Evolutionary conservation across 2,797 vertebrate species (phyloP).

Genomic region (Muscicapa striata): DNA sequence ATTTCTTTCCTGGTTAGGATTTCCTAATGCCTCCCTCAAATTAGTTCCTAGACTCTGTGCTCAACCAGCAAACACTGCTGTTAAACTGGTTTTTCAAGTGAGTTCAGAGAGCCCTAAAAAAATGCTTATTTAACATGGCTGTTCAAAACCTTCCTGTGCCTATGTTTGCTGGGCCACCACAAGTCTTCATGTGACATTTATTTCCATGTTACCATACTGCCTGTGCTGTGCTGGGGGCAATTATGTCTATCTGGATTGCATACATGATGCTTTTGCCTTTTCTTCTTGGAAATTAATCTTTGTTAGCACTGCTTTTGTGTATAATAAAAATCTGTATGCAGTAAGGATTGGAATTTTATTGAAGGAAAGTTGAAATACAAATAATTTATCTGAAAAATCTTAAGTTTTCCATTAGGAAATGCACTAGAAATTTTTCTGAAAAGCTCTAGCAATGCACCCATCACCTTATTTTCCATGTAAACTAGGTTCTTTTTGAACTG

Average conservation of each 20-base stretch:
- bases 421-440: neutral
- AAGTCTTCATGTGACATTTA: neutral
- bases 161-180: neutral
- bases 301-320: neutral
- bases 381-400: neutral
- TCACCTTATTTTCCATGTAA: neutral
- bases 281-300: neutral
- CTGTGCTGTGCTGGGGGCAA: neutral
- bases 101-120: neutral
- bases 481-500: neutral
- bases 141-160: neutral
- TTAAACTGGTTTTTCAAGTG: constrained; percentile 30
- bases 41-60: neutral
- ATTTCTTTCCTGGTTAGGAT: neutral
- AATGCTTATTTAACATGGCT: neutral
- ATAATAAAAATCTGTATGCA: neutral
- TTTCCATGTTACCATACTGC: neutral
- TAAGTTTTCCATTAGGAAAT: neutral
- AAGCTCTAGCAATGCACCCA: neutral
- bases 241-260: neutral
- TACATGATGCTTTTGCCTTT: neutral
- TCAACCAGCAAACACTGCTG: neutral
- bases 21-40: neutral
- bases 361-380: neutral
- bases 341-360: neutral